Evolutionary conservation across 2,113 vertebrate genomes (phyloP), one percentile per base, ranked within the genome.

Genomic region (Mus musculus): DNA sequence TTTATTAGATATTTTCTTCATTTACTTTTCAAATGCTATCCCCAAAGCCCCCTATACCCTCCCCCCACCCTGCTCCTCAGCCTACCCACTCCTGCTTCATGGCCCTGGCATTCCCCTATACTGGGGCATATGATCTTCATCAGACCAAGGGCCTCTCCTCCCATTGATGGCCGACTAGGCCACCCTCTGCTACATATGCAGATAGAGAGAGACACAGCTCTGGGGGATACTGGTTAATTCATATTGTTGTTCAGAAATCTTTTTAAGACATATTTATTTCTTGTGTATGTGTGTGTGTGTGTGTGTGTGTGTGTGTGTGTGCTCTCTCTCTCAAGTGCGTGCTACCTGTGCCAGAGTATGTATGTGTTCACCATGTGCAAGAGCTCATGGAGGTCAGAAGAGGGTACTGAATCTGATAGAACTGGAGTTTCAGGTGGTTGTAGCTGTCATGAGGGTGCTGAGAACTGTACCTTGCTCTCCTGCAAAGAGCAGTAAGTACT

Each of bases 291-390:
- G n/a, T 42, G 39, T 5, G 20, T 19, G 59, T 49, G 2, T 52
- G 42, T 46, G 22, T 46, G 24, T 28, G 20, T 26, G 39, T 2
- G 19, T n/a, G n/a, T n/a, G n/a, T n/a, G n/a, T n/a, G n/a, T n/a
- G n/a, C n/a, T n/a, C n/a, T n/a, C n/a, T n/a, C 20, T 22, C 71
- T 39, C 3, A 3, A 13, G 13, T 0, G 3, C 10, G 11, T 33
- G 77, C 26, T 20, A 16, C 77, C 77, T 80, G 8, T 80, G 52
- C 30, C 8, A 52, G 49, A 80, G 49, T 20, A 9, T 78, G 9
- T 80, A 8, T 80, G 17, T 54, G 76, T 24, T 33, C 54, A n/a
- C 3, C 30, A 82, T 59, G 78, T 81, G 4, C 19, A 81, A 24
- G 54, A 81, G 9, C 36, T 36, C 78, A 26, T 59, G 54, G 78